Evolutionary conservation across 35 echinoderm and acorn worm genomes (phyloP).

Genomic region (Ophioderma brevispina): DNA sequence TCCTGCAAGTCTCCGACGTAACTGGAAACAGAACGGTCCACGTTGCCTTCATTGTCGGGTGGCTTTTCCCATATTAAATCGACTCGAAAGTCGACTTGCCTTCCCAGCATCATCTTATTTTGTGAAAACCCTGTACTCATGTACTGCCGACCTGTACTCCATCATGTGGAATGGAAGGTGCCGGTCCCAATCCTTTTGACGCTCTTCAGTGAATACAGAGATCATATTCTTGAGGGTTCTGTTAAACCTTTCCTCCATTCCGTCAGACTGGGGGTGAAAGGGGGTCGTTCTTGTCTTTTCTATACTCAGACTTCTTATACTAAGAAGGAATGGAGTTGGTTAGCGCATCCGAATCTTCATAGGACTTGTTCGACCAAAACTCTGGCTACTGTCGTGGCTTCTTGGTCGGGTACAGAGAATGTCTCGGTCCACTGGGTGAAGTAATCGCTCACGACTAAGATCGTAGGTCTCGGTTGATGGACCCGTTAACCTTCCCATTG

Average conservation of each 20-base stretch:
- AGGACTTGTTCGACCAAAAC: conserved; percentile 39
- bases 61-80: background rate
- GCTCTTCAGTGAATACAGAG: background rate
- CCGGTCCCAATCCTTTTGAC: background rate
- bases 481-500: conserved; percentile 51
- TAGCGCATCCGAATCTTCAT: conserved; percentile 38
- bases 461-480: conserved; percentile 22
- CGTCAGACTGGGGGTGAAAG: background rate
- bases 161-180: background rate
- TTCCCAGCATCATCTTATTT: background rate
- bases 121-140: no score
- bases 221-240: background rate
- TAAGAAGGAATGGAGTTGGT: conserved; percentile 35
- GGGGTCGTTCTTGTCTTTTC: conserved; percentile 29
- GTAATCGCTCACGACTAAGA: conserved; percentile 34
- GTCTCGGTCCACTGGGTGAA: conserved; percentile 57
- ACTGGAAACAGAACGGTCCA: background rate
- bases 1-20: no score
- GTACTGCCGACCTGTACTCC: background rate
- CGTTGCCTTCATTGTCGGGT: background rate
- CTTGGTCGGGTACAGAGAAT: background rate
- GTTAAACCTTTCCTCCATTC: conserved; percentile 15
- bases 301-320: conserved; percentile 30
- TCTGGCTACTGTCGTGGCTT: conserved; percentile 55
- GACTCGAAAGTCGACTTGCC: background rate